A percentile compares a stretch with the other conserved stretches of the same genome.
Evolutionary conservation across 2,113 vertebrate species (phyloP).

Genomic region (Pica pica): DNA sequence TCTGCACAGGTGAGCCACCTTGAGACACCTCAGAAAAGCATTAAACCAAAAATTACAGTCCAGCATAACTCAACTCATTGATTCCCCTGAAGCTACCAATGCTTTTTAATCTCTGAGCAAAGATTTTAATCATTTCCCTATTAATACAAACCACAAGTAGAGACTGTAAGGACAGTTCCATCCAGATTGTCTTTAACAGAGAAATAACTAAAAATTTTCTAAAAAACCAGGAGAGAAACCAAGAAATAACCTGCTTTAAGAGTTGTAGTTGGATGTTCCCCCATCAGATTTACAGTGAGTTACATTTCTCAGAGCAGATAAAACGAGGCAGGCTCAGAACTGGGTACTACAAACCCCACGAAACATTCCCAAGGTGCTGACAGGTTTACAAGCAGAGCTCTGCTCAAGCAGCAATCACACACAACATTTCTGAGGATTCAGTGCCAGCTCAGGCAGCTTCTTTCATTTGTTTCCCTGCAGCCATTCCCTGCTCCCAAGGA

Average conservation of each 20-base stretch:
- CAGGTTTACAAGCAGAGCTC: slow-evolving; percentile 16
- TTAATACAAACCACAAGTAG: not conserved
- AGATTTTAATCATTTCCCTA: not conserved
- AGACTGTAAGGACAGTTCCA: not conserved
- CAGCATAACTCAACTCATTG: not conserved
- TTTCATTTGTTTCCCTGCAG: not conserved
- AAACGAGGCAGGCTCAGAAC: not conserved
- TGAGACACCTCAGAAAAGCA: not conserved
- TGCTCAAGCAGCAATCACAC: not conserved
- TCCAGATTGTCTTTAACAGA: not conserved
- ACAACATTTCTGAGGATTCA: not conserved
- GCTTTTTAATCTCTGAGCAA: not conserved
- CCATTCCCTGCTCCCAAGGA: not conserved
- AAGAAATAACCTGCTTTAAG: not conserved
- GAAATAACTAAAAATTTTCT: not conserved
- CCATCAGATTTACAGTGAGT: not conserved
- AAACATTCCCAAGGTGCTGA: not conserved
- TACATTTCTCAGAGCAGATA: not conserved
- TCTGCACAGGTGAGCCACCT: not conserved
- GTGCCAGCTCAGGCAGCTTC: not conserved
- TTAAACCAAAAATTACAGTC: not conserved
- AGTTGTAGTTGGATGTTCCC: not conserved
- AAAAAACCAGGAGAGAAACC: not conserved
- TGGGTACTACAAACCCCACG: not conserved
- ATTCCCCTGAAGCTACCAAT: not conserved